Percentiles rank a stretch among this genome's conserved stretches.
These are phyloP conservation scores for Fistularia tabacaria DNA, from an alignment of 2,797 vertebrate genomes.

Conservation along the genomic window DNA sequence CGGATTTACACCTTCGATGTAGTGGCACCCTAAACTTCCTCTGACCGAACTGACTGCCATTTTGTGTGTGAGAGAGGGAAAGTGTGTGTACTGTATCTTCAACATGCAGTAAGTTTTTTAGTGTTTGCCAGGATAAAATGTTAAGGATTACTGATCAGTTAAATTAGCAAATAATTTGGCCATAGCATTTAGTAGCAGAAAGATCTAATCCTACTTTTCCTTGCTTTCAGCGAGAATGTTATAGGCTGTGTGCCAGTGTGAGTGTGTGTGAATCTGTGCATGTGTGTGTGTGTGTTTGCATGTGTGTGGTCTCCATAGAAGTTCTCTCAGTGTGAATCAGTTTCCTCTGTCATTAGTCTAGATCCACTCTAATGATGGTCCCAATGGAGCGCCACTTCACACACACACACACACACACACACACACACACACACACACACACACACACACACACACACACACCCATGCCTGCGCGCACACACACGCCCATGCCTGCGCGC, in stretches of 20 bases:
- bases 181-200: slow-evolving; percentile 15
- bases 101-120: slow-evolving; percentile 7
- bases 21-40: too few species aligned
- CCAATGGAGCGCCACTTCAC: slow-evolving; percentile 75
- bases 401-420: slow-evolving; percentile 44
- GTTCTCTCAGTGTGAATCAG: slow-evolving; percentile 66
- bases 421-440: slow-evolving; percentile 31
- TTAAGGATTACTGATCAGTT: slow-evolving; percentile 44
- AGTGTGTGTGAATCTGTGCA: slow-evolving; percentile 3
- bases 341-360: slow-evolving; percentile 78
- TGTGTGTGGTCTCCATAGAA: slow-evolving; percentile 49
- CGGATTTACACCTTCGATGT: too few species aligned
- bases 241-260: slow-evolving; percentile 13
- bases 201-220: slow-evolving; percentile 40
- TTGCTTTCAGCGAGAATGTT: slow-evolving; percentile 16
- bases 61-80: neutral
- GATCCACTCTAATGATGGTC: slow-evolving; percentile 78
- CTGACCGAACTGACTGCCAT: neutral
- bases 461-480: too few species aligned
- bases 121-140: slow-evolving; percentile 21
- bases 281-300: slow-evolving; percentile 27
- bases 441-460: slow-evolving; percentile 35
- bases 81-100: neutral
- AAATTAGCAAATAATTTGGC: slow-evolving; percentile 41
- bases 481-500: slow-evolving; percentile 32